Conservation (phyloP, 2,113 vertebrate species). For the Muscicapa adusta region DNA sequence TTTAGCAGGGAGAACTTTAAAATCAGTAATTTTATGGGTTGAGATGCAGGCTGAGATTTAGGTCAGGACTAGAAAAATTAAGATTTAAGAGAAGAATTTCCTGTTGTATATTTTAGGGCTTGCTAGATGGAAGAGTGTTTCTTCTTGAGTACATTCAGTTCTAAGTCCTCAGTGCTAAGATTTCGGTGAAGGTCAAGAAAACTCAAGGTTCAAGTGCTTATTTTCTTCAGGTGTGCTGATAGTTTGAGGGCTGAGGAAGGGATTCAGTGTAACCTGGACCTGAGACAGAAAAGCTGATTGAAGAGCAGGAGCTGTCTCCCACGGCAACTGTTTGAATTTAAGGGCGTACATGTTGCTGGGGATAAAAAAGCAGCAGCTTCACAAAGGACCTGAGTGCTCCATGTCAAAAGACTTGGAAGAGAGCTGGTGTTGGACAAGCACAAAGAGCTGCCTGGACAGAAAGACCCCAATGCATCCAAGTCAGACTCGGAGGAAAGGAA, state of each 20-base stretch:
- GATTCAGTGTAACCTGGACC: neutral
- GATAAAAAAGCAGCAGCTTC: neutral
- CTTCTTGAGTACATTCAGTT: neutral
- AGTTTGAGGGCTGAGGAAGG: neutral
- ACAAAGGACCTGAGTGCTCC: neutral
- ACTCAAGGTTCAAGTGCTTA: neutral
- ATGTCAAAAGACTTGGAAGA: neutral
- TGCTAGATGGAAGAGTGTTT: neutral
- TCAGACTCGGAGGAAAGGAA: neutral
- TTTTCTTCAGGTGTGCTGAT: neutral
- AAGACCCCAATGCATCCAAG: neutral
- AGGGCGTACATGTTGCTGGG: neutral
- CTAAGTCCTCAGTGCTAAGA: neutral
- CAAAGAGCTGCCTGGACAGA: neutral
- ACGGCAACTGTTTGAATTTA: neutral
- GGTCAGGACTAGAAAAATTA: neutral
- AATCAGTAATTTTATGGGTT: neutral
- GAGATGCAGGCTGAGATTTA: neutral
- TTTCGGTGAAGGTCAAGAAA: neutral
- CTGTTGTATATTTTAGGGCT: neutral
- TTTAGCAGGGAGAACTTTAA: neutral
- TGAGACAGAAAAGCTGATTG: neutral
- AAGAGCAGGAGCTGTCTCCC: neutral
- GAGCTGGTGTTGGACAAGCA: neutral
- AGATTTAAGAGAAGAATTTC: neutral